Percentiles rank a stretch among this genome's conserved stretches.
Conservation (phyloP, 1,140 invertebrate species). For the Drosophila nigromelanica region DNA sequence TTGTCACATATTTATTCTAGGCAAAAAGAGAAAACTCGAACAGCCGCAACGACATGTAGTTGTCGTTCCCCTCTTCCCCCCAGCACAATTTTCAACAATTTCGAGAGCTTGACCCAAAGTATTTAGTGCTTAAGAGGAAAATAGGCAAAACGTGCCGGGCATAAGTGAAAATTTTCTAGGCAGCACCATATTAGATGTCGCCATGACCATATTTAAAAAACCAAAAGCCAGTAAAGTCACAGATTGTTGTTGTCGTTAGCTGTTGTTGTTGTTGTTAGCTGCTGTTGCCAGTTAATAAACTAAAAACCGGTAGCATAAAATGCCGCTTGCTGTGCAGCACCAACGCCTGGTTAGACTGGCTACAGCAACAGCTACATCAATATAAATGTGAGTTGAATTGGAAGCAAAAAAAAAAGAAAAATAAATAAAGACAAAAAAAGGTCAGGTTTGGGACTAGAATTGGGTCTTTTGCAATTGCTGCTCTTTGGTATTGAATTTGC, state of each 20-base stretch:
- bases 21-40: constrained; percentile 65
- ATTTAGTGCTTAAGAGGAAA: constrained; percentile 64
- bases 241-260: constrained; percentile 47
- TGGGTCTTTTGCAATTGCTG: constrained; percentile 15
- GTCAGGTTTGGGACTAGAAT: constrained; percentile 49
- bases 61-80: neutral
- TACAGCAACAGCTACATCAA: constrained; percentile 5
- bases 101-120: constrained; percentile 60
- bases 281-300: constrained; percentile 68
- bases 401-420: neutral
- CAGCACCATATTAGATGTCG: constrained; percentile 61
- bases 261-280: constrained; percentile 24
- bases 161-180: constrained; percentile 76
- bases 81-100: constrained; percentile 44
- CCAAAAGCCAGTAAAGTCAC: constrained; percentile 60
- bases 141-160: constrained; percentile 71
- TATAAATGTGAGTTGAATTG: constrained; percentile 34
- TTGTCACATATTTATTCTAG: constrained; percentile 9
- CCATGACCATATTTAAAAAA: constrained; percentile 70
- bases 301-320: constrained; percentile 76
- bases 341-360: constrained; percentile 29
- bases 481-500: constrained; percentile 23
- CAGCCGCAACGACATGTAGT: constrained; percentile 4
- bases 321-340: constrained; percentile 53
- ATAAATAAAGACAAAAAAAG: constrained; percentile 44